Conservation (phyloP, 2,888 invertebrate species). For the Abrostola triplasia region DNA sequence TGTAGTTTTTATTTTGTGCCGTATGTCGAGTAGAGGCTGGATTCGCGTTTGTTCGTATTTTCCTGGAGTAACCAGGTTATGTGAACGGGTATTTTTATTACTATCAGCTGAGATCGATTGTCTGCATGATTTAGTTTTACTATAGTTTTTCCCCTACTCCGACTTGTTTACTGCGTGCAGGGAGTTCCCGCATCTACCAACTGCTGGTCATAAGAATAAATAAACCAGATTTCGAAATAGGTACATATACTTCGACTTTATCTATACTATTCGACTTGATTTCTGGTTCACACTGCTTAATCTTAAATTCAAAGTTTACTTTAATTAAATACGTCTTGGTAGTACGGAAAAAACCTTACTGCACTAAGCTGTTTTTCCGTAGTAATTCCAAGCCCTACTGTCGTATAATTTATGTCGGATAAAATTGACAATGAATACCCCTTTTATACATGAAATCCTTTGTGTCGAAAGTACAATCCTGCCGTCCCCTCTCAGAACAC, state of each 20-base stretch:
- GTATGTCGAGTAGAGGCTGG: constrained; percentile 13
- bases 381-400: too few species aligned
- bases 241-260: neutral
- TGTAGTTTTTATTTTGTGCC: constrained; percentile 27
- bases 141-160: constrained; percentile 45
- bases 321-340: too few species aligned
- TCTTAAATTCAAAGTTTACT: too few species aligned
- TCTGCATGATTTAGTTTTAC: constrained; percentile 8
- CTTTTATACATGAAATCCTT: too few species aligned
- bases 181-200: constrained; percentile 26
- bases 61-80: constrained; percentile 15
- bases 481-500: too few species aligned
- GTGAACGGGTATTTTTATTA: constrained; percentile 20
- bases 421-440: too few species aligned
- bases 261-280: too few species aligned
- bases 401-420: too few species aligned
- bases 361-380: too few species aligned
- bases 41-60: constrained; percentile 12
- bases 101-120: constrained; percentile 25
- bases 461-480: too few species aligned
- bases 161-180: constrained; percentile 12
- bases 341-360: too few species aligned
- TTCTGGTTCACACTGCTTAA: too few species aligned
- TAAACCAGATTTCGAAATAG: constrained; percentile 12
- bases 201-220: constrained; percentile 31